Base-by-base conservation (phyloP, 2,888 invertebrate genomes). In the Dione juno region DNA sequence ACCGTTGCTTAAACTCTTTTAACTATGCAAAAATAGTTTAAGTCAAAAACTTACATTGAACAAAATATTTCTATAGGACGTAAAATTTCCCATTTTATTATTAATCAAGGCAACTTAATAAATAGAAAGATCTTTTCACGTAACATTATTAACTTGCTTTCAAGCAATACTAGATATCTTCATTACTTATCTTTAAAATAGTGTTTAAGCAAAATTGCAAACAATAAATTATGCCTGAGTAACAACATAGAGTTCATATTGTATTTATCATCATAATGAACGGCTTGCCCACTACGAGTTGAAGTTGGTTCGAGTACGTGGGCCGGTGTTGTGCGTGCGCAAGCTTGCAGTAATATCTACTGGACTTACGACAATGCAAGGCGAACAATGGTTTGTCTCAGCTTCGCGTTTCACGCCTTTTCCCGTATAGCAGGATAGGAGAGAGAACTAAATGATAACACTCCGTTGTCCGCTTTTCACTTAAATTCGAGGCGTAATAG, bases 231-330 rank as follows among this genome's bases (percentile, higher is more conserved):
- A 6, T 19, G 14, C 14, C 64, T 64, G 50, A 52, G 21, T 40
- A 52, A 10, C 64, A 52, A 28, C 43, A 45, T 61, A 45, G 21
- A 61, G n/a, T 64, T 40, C 35, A 64, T 64, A 50, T 64, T 50
- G 19, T 64, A 64, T 52, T 64, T 64, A 61, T 52, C 16, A 50
- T 35, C 35, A 50, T 61, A 61, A 61, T 67, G 10, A 59, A 52
- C 64, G 19, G 28, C 52, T 59, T 41, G 50, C 35, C 45, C 52
- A 28, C 28, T 67, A 21, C 52, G 43, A 10, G 40, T 16, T 43
- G 43, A 67, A 68, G 21, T 52, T 53, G 19, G 58, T 43, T 13
- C 35, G 6, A 52, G 40, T 43, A 53, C 45, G 61, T 68, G 53
- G 43, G 68, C 28, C 35, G 53, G 35, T 43, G 35, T 40, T 43